phyloP scores from a whole-genome alignment of 2,888 invertebrate species.

The Andrena bicolor region DNA sequence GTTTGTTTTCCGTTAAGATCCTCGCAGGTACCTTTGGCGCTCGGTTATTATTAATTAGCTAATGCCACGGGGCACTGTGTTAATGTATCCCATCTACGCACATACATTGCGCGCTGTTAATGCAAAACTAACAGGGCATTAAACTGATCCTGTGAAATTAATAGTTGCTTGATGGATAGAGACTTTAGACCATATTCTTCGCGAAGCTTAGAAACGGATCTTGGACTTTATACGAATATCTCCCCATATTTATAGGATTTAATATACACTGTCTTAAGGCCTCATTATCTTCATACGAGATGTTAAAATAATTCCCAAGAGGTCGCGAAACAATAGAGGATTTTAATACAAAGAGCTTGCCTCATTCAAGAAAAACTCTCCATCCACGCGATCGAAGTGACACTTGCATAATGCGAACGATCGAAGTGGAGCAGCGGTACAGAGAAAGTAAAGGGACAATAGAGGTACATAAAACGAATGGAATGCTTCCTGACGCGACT shows the following conservation, averaged over 20 bases:
- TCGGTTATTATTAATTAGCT: slow-evolving; percentile 2
- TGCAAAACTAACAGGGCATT: slow-evolving; percentile 1
- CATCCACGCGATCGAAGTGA: no score
- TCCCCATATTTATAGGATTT: no score
- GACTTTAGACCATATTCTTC: not conserved
- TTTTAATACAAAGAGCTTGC: no score
- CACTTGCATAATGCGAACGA: slow-evolving; percentile 4
- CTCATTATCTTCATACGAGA: no score
- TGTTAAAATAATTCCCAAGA: no score
- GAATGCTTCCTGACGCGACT: not conserved
- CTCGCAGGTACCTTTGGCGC: not conserved
- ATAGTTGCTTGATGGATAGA: not conserved
- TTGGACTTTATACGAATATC: no score
- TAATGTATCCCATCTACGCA: slow-evolving; percentile 17
- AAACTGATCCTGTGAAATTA: slow-evolving; percentile 2
- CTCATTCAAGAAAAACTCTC: no score
- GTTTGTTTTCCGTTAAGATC: not conserved
- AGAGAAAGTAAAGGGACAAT: slow-evolving; percentile 18
- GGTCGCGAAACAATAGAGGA: no score
- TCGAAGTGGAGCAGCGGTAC: not conserved
- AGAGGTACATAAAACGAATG: not conserved
- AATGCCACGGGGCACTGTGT: not conserved
- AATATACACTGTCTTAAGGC: no score
- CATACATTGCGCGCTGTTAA: not conserved
- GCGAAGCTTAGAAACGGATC: no score